Evolutionary conservation across 2,113 vertebrate genomes (phyloP), one percentile per base, ranked within the genome.

Genomic region (Oreochromis niloticus): DNA sequence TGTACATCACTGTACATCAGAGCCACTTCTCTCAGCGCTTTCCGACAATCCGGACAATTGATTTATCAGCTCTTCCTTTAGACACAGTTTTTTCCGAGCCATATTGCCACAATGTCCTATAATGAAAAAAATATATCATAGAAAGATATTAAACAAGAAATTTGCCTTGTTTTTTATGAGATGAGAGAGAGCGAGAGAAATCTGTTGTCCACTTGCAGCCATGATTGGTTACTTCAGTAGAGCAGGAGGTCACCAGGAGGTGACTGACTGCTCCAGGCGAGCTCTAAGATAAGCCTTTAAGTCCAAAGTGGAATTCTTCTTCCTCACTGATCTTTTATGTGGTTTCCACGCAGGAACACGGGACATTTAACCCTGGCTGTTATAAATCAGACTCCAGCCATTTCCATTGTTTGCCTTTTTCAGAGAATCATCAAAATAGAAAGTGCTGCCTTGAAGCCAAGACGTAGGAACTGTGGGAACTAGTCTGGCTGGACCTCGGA

Each of bases 401-500:
- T 88, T 79, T 66, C 75, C 63, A 85, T 86, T 92, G 92, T 89
- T 95, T 92, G 87, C 50, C 85, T 87, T 90, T 92, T 92, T 83
- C 61, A 81, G 88, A 92, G 71, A 87, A 83, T 75, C 89, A 16
- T 92, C 84, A 90, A 91, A 94, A 94, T 93, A 93, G 90, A 92
- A 90, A 80, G 87, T 30, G 22, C 61, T 3, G 57, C 63, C 61
- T 63, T 9, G 54, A 22, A 73, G 90, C 88, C 87, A 87, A 90
- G 71, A 79, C 46, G 87, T 50, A 87, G 85, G 75, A 90, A 88
- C 89, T 87, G 93, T 89, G 90, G 91, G 85, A 93, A 83, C 86
- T 55, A 85, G 56, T 36, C 91, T 93, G 89, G 89, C 90, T 85
- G 94, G 92, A 91, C 92, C 93, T 93, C 84, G 87, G 89, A 92